Percentiles rank a stretch among this genome's conserved stretches.
Conservation (phyloP, 35 echinoderm and acorn worm genomes). For the Lytechinus pictus region DNA sequence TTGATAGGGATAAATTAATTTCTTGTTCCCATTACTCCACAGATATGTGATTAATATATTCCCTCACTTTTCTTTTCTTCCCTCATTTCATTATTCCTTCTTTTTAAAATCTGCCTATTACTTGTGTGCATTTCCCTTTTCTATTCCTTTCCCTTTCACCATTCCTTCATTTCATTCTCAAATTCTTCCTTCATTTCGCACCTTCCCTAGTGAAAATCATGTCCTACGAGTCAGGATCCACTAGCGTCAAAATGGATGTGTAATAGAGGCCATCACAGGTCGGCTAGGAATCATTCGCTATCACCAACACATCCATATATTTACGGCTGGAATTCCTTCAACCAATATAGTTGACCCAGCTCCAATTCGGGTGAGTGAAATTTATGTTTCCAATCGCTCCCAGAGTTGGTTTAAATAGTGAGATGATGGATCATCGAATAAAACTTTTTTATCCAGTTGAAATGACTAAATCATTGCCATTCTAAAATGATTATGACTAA, state of each 20-base stretch:
- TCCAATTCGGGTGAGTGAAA: constrained; percentile 21
- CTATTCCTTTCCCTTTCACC: background rate
- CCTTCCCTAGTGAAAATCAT: too few relatives aligned
- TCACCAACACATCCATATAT: background rate
- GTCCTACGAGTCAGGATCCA: background rate
- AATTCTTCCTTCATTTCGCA: background rate
- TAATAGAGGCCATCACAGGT: constrained; percentile 33
- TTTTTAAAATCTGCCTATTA: background rate
- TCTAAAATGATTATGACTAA: too few relatives aligned
- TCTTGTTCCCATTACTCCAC: background rate
- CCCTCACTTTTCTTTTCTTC: background rate
- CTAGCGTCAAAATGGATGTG: constrained; percentile 19
- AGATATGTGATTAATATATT: background rate
- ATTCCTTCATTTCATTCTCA: background rate
- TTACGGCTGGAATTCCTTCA: background rate
- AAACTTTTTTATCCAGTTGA: background rate
- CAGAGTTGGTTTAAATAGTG: background rate
- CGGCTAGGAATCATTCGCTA: background rate
- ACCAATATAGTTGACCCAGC: constrained; percentile 4
- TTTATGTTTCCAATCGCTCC: constrained; percentile 41
- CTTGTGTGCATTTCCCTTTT: too few relatives aligned
- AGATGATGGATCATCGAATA: background rate
- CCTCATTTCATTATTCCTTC: background rate
- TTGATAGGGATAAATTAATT: background rate
- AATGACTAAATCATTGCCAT: too few relatives aligned